Evolutionary conservation across 2,797 vertebrate species (phyloP), one percentile per base, ranked within the genome.

Genomic region (Mastacembelus armatus): DNA sequence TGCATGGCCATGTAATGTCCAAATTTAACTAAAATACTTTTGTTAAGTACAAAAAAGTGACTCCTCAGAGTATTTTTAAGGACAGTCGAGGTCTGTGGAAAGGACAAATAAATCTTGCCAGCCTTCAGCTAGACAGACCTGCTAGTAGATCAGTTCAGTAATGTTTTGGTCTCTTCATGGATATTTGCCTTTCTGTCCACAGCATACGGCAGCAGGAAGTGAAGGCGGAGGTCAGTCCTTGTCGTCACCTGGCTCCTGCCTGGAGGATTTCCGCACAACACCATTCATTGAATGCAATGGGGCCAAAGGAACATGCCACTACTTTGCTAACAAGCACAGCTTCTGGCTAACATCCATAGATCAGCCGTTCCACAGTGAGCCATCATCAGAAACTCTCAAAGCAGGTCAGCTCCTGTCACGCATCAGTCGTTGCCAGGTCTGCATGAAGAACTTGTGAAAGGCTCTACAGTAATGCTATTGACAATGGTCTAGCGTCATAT

Each of bases 381-480:
- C 95, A 0, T 76, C 88, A 0, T 68, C 95, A 14, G 96, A 98
- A 86, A 99, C 97, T 0, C 95, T 99, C 47, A 99, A 99, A 89
- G 96, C 96, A 0, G 97, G 96, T 64, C 96, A 98, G 88, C 95
- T 97, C 71, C 93, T 96, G 80, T 95, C 95, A 0, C 96, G 96
- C 55, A 96, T 99, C 91, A 97, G 98, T 92, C 96, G 98, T 67
- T 99, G 98, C 81, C 98, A 99, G 92, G 98, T 99, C 79, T 99
- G 98, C 90, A 98, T 99, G 97, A 99, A 99, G 94, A 98, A 99
- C 92, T 86, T 99, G 88, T 99, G 94, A 96, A 54, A 67, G 71
- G 45, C 42, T 47, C 26, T 0, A 7, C 50, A 27, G 42, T 69
- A 56, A 45, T 12, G 70, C 47, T 48, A 26, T 11, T 49, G 61